These are phyloP conservation scores for Semotilus atromaculatus DNA, from an alignment of 2,797 vertebrate genomes.

Conservation along the genomic window DNA sequence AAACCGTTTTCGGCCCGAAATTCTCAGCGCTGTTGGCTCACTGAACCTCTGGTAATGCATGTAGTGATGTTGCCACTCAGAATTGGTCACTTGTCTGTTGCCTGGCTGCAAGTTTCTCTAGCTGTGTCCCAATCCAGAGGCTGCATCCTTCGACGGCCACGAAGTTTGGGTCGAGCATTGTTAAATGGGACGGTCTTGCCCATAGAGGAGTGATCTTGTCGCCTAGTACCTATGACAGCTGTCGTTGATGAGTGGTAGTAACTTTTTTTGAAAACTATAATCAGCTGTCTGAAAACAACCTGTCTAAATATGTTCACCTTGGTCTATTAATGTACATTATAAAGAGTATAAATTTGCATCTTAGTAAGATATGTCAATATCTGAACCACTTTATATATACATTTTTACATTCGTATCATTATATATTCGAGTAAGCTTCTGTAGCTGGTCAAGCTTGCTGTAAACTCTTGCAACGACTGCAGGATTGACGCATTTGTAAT, in stretches of 20 bases:
- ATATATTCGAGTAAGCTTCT: background rate
- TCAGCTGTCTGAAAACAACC: background rate
- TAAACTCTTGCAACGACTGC: background rate
- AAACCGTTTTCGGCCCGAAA: too few species aligned
- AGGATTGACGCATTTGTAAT: background rate
- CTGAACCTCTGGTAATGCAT: too few species aligned
- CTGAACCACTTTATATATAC: too few species aligned
- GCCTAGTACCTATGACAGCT: background rate
- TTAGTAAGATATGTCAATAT: too few species aligned
- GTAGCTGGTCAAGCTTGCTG: background rate
- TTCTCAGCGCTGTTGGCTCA: too few species aligned
- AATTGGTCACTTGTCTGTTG: background rate
- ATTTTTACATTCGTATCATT: too few species aligned
- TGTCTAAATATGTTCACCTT: background rate
- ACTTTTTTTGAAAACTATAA: background rate
- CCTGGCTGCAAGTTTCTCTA: background rate
- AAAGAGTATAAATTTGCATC: too few species aligned
- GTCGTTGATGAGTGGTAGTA: background rate
- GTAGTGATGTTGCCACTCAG: too few species aligned
- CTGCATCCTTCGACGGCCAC: background rate
- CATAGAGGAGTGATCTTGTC: background rate
- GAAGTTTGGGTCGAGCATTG: background rate
- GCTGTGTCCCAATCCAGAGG: background rate
- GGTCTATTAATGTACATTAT: background rate
- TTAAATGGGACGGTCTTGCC: background rate